Conservation (phyloP, 2,797 vertebrate genomes). For the Dryobates pubescens region DNA sequence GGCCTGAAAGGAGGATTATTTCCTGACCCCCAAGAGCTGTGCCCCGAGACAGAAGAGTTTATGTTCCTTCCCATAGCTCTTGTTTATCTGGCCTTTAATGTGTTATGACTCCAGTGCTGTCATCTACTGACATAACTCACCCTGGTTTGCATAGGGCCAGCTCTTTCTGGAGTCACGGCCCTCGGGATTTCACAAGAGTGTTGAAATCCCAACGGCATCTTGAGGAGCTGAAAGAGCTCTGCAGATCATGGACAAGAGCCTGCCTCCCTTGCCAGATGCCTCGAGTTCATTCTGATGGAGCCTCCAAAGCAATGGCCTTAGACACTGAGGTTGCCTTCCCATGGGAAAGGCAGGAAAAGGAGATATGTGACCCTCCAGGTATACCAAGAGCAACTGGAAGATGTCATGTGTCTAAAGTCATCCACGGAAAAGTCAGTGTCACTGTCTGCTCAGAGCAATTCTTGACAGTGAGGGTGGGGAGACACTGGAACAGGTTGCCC, state of each 20-base stretch:
- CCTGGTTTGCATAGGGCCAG: background rate
- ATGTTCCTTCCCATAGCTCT: conserved; percentile 12
- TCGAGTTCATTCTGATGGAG: background rate
- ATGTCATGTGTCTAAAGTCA: background rate
- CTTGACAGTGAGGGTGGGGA: too few relatives aligned
- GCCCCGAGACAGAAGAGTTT: conserved; percentile 4
- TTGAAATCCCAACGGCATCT: background rate
- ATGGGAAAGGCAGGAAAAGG: background rate
- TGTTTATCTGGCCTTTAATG: conserved; percentile 47
- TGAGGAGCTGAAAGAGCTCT: conserved; percentile 7
- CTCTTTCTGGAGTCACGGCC: background rate
- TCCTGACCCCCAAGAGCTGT: background rate
- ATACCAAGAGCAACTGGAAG: background rate
- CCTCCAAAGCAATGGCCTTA: background rate
- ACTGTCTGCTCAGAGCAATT: too few relatives aligned
- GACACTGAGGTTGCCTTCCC: background rate
- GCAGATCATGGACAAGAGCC: background rate
- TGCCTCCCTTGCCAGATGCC: background rate
- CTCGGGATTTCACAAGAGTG: background rate
- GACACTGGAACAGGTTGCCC: too few relatives aligned
- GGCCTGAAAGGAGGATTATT: background rate
- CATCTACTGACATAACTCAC: background rate
- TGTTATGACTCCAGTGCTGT: conserved; percentile 24
- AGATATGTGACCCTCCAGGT: background rate
- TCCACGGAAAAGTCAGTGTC: background rate